Conservation (phyloP, 2,113 vertebrate genomes). For the Elephas maximus region DNA sequence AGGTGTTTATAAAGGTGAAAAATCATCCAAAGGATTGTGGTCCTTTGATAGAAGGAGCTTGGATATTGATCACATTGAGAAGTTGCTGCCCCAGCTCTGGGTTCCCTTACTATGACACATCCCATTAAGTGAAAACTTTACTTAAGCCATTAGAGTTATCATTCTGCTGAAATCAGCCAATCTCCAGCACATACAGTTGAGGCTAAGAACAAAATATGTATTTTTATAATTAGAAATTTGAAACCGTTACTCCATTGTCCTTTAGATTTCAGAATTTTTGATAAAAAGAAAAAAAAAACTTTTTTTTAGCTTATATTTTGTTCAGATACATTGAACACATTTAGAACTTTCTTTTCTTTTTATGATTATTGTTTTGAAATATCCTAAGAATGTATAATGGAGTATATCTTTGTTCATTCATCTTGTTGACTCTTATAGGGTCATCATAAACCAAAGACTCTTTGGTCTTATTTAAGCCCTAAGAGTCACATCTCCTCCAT, state of each 20-base stretch:
- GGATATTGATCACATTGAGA: neutral
- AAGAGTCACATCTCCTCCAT: neutral
- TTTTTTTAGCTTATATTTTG: neutral
- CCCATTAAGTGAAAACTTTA: neutral
- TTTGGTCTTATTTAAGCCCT: neutral
- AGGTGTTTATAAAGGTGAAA: neutral
- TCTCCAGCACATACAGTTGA: neutral
- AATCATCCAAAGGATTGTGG: neutral
- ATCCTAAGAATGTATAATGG: neutral
- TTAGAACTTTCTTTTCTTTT: neutral
- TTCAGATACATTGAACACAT: neutral
- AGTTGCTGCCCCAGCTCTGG: neutral
- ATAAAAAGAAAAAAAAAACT: neutral
- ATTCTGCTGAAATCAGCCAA: neutral
- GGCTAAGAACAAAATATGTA: neutral
- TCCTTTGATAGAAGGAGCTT: neutral
- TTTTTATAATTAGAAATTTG: neutral
- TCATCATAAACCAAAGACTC: neutral
- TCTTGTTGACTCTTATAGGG: neutral
- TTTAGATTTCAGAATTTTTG: neutral
- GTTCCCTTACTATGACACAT: neutral
- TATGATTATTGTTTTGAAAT: neutral
- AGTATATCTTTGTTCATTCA: neutral
- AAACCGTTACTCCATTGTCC: neutral
- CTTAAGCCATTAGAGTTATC: neutral